Evolutionary conservation across 2,113 vertebrate species (phyloP).

Genomic region (Indri indri): DNA sequence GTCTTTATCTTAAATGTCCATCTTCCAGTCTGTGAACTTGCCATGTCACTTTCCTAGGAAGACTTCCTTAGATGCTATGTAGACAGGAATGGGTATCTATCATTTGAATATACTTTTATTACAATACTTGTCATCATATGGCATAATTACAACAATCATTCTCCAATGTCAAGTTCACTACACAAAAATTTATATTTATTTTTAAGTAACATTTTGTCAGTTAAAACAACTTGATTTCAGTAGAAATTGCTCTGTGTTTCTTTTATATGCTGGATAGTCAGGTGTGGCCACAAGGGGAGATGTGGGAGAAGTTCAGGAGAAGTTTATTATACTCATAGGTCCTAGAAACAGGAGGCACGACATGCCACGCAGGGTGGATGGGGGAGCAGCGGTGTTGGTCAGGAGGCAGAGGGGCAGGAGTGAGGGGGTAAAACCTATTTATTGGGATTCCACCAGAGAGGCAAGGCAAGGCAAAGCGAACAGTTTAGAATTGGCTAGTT

Average conservation of each 20-base stretch:
- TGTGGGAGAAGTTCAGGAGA: not conserved
- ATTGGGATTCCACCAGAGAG: not conserved
- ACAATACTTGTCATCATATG: not conserved
- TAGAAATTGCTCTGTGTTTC: not conserved
- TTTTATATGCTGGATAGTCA: not conserved
- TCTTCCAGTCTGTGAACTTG: not conserved
- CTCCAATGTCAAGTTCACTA: not conserved
- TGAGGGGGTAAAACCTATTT: not conserved
- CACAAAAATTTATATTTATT: not conserved
- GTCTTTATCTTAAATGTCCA: not conserved
- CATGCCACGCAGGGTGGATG: no score
- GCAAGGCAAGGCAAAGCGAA: not conserved
- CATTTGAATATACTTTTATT: not conserved
- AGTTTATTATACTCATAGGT: not conserved
- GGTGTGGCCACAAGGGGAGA: not conserved
- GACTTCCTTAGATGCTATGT: not conserved
- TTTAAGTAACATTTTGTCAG: not conserved
- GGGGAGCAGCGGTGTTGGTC: not conserved
- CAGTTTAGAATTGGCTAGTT: not conserved
- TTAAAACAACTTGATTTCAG: not conserved
- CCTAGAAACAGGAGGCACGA: not conserved
- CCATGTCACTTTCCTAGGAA: not conserved
- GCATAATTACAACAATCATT: not conserved
- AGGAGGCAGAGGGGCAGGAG: not conserved
- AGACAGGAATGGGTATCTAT: not conserved